Evolutionary conservation across 2,113 vertebrate genomes (phyloP), one percentile per base, ranked within the genome.

Genomic region (Parotia lawesii): DNA sequence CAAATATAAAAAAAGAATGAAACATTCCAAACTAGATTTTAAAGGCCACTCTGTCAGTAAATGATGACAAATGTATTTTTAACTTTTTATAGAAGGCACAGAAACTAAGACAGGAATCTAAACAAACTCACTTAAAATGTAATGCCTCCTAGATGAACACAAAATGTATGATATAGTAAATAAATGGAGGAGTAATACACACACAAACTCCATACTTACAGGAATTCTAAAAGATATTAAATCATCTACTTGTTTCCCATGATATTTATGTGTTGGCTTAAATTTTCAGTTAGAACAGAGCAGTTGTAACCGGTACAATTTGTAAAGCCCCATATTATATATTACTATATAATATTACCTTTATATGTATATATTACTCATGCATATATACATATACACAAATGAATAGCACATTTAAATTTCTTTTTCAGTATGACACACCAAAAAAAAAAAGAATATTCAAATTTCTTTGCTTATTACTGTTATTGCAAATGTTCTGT

Each of bases 1-100:
- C 96, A 98, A 98, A 98, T 97, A 98, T 97, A 97, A 98, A 97
- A 97, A 98, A 97, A 97, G 71, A 98, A 97, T 97, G 96, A 98
- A 97, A 97, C 94, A 87, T 96, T 96, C 97, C 94, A 94, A 93
- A 93, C 94, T 89, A 95, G 96, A 97, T 98, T 96, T 97, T 95
- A 97, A 98, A 97, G 89, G 93, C 83, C 85, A 94, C 87, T 91
- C 91, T 90, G 93, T 94, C 92, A 97, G 92, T 97, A 93, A 96
- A 96, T 95, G 95, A 96, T 89, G 95, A 93, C 88, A 97, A 97
- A 95, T 92, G 93, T 93, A 94, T 78, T 93, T 94, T 90, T 83
- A 92, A 84, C 73, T 74, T 92, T 74, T 92, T 85, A 87, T 96
- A 97, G 89, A 89, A 93, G 88, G 87, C 91, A 97, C 91, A 96